Conservation (phyloP, 1,140 invertebrate genomes). For the Apis dorsata region DNA sequence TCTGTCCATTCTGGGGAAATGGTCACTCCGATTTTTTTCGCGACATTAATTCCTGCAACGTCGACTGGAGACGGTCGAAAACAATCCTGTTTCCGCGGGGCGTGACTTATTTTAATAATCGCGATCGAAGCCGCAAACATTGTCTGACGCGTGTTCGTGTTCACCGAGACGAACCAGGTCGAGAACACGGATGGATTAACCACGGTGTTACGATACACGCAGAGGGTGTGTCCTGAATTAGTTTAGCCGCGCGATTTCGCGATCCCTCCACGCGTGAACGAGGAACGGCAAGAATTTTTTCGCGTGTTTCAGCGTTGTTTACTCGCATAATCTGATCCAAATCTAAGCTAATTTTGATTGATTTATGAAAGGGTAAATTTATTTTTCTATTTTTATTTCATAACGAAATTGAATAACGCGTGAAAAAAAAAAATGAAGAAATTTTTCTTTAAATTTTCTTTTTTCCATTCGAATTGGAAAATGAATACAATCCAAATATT, state of each 20-base stretch:
- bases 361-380: too few relatives aligned
- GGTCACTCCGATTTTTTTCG: too few relatives aligned
- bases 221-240: constrained; percentile 11
- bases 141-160: constrained; percentile 11
- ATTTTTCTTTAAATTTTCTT: too few relatives aligned
- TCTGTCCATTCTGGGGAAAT: too few relatives aligned
- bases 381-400: too few relatives aligned
- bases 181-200: constrained; percentile 69
- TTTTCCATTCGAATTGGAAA: too few relatives aligned
- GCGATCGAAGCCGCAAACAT: constrained; percentile 18
- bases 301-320: neutral
- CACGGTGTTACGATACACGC: constrained; percentile 7
- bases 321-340: neutral
- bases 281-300: neutral
- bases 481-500: too few relatives aligned
- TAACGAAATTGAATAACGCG: too few relatives aligned
- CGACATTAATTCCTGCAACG: neutral
- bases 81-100: neutral
- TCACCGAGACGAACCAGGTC: constrained; percentile 63
- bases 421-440: too few relatives aligned
- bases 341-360: too few relatives aligned
- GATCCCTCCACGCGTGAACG: neutral
- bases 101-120: constrained; percentile 19
- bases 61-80: neutral
- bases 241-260: constrained; percentile 7